Percentiles rank a stretch among this genome's conserved stretches.
Conservation (phyloP, 2,888 invertebrate genomes). For the Acleris emargana region DNA sequence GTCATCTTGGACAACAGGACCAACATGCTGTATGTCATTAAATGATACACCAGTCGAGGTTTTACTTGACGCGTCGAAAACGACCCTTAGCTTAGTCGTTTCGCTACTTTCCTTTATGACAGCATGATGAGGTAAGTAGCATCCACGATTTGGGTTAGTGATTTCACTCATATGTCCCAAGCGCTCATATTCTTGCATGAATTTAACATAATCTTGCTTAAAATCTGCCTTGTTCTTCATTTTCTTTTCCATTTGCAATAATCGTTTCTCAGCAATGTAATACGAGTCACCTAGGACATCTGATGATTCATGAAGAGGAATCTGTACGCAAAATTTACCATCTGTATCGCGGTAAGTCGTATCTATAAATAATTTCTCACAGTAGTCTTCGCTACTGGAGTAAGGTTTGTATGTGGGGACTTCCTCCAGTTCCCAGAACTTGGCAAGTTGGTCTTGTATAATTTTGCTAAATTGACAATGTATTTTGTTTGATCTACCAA, state of each 20-base stretch:
- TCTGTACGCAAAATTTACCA: neutral
- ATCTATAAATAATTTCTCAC: slow-evolving; percentile 5
- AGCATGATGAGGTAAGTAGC: neutral
- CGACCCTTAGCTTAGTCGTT: neutral
- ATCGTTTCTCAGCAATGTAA: neutral
- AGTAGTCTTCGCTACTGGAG: neutral
- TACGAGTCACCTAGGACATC: slow-evolving; percentile 12
- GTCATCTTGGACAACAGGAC: slow-evolving; percentile 12
- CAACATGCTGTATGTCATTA: slow-evolving; percentile 8
- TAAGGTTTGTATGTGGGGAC: neutral
- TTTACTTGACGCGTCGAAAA: slow-evolving; percentile 1
- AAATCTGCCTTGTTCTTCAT: neutral
- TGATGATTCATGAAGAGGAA: neutral
- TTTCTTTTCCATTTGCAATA: neutral
- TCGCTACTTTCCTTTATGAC: neutral
- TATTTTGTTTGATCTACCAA: neutral
- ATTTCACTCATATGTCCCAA: slow-evolving; percentile 13
- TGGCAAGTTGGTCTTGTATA: slow-evolving; percentile 6
- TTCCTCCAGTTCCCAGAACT: slow-evolving; percentile 12
- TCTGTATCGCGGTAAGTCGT: slow-evolving; percentile 2
- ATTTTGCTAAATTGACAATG: slow-evolving; percentile 1
- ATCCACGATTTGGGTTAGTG: neutral
- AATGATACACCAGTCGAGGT: slow-evolving; percentile 2
- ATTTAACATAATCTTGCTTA: slow-evolving; percentile 2
- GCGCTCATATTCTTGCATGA: slow-evolving; percentile 12